Conservation (phyloP, 2,888 invertebrate genomes). For the Thumatha senex region DNA sequence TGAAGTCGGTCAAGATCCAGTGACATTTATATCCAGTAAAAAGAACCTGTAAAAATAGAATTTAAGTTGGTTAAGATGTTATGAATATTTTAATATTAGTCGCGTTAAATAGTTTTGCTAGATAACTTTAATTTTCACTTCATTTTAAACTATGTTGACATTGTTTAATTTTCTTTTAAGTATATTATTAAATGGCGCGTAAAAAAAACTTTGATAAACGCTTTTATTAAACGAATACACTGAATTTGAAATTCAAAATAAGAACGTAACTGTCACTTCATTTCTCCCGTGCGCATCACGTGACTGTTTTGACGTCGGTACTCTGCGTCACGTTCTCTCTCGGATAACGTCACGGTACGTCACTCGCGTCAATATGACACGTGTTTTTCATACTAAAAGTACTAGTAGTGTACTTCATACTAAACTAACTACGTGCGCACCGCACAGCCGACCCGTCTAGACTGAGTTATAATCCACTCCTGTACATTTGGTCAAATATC, state of each 20-base stretch:
- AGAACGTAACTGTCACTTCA: conserved; percentile 39
- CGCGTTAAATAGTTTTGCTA: too few species aligned
- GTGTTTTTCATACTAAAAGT: conserved; percentile 36
- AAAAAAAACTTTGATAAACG: too few species aligned
- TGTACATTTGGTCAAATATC: conserved; percentile 60
- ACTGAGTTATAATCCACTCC: conserved; percentile 66
- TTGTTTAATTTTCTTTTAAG: too few species aligned
- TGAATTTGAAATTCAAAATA: conserved; percentile 37
- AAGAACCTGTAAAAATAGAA: too few species aligned
- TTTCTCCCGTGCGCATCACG: conserved; percentile 36
- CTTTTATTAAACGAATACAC: too few species aligned
- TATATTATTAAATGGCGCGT: too few species aligned
- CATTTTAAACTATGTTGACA: too few species aligned
- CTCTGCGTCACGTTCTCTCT: conserved; percentile 36
- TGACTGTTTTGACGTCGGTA: conserved; percentile 34
- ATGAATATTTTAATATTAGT: too few species aligned
- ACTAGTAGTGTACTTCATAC: conserved; percentile 28
- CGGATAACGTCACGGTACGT: conserved; percentile 40
- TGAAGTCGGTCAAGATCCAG: too few species aligned
- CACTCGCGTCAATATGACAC: conserved; percentile 48
- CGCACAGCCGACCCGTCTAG: conserved; percentile 64
- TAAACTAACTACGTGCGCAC: conserved; percentile 58
- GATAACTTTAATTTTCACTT: too few species aligned
- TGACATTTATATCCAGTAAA: too few species aligned
- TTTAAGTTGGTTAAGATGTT: too few species aligned